Conservation (phyloP, 2,888 invertebrate genomes). For the Diachrysia chrysitis region DNA sequence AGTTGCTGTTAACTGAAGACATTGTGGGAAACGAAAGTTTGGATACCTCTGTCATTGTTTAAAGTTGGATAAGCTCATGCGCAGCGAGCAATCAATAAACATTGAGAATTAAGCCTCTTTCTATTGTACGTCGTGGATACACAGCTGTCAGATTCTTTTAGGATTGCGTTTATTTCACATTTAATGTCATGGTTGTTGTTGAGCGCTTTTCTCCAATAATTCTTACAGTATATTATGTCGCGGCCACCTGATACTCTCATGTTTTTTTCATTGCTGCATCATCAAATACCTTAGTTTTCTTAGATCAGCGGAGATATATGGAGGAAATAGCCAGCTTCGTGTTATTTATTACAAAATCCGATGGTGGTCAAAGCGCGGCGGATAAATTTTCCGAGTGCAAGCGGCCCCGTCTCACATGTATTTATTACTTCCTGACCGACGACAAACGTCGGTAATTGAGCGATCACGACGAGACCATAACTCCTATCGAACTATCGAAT, state of each 20-base stretch:
- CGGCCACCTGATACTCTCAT: conserved; percentile 31
- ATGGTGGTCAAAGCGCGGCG: conserved; percentile 41
- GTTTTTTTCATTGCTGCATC: conserved; percentile 18
- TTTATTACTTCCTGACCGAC: conserved; percentile 83
- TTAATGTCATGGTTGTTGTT: conserved; percentile 4
- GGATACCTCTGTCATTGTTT: conserved; percentile 41
- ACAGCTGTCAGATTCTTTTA: neutral
- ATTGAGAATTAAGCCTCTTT: neutral
- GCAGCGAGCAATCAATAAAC: conserved; percentile 7
- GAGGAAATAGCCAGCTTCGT: conserved; percentile 39
- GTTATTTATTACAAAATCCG: conserved; percentile 50
- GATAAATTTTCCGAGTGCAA: conserved; percentile 54
- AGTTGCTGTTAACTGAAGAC: conserved; percentile 60
- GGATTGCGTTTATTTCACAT: neutral
- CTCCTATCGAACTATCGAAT: conserved; percentile 81
- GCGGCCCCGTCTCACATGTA: conserved; percentile 64
- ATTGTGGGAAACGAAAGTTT: conserved; percentile 61
- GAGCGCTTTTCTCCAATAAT: neutral
- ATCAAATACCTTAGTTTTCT: conserved; percentile 12
- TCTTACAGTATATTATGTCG: conserved; percentile 12
- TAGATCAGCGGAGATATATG: conserved; percentile 29
- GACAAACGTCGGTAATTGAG: conserved; percentile 85
- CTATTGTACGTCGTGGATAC: neutral
- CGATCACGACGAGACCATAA: conserved; percentile 80
- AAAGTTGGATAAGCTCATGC: conserved; percentile 12